Percentiles rank a stretch among this genome's conserved stretches.
phyloP scores from a whole-genome alignment of 53 echinoderm and acorn worm species.

The Astropecten irregularis region DNA sequence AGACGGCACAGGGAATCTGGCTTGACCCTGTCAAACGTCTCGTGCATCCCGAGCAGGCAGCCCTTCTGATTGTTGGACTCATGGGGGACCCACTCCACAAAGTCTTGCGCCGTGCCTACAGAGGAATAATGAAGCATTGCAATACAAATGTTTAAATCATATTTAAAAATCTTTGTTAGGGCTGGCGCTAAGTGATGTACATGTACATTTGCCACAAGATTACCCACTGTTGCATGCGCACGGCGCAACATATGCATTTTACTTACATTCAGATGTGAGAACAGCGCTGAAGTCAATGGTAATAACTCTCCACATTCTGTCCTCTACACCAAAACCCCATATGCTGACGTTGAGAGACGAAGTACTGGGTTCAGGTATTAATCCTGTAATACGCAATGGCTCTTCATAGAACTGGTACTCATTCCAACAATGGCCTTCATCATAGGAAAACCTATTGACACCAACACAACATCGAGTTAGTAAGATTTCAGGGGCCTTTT shows the following conservation, averaged over 20 bases:
- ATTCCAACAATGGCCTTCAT: conserved; percentile 97
- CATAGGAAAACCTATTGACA: conserved; percentile 95
- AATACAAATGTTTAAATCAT: neutral
- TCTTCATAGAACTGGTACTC: conserved; percentile 74
- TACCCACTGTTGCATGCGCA: too few species aligned
- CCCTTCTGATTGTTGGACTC: conserved; percentile 74
- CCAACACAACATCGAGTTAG: too few species aligned
- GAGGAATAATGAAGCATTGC: neutral
- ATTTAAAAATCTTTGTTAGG: too few species aligned
- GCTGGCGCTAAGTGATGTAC: too few species aligned
- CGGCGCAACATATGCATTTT: too few species aligned
- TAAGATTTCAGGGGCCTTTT: too few species aligned
- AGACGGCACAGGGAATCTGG: conserved; percentile 71
- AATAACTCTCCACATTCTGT: conserved; percentile 78
- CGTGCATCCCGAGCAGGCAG: conserved; percentile 81
- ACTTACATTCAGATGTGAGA: conserved; percentile 81
- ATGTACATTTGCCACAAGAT: too few species aligned
- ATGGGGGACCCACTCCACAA: conserved; percentile 79
- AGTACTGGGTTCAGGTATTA: conserved; percentile 84
- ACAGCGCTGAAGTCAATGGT: conserved; percentile 90
- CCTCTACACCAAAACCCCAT: conserved; percentile 87
- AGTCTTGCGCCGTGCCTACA: conserved; percentile 61
- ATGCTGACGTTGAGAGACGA: conserved; percentile 94
- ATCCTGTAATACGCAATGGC: conserved; percentile 72
- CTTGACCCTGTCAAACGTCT: conserved; percentile 73